These are phyloP conservation scores for Agapornis canus DNA, from an alignment of 2,797 vertebrate genomes.

Conservation along the genomic window DNA sequence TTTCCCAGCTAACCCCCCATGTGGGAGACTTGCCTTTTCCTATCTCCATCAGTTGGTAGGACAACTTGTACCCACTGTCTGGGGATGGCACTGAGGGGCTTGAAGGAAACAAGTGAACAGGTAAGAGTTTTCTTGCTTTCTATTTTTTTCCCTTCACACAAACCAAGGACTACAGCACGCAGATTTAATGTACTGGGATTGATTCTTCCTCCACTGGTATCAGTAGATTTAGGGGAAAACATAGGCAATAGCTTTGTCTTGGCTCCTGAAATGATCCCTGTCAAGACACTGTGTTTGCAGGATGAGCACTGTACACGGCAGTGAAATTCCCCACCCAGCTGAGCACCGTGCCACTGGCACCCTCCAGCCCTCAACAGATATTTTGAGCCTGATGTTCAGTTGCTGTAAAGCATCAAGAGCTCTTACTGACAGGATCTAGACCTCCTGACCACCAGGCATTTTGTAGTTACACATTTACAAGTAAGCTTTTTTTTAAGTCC, in stretches of 20 bases:
- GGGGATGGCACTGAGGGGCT: conserved; percentile 56
- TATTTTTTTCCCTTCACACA: neutral
- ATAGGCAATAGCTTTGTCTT: neutral
- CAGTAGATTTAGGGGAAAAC: neutral
- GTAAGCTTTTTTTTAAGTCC: neutral
- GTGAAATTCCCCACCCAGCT: neutral
- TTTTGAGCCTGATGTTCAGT: neutral
- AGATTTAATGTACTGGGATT: neutral
- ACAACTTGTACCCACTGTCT: conserved; percentile 68
- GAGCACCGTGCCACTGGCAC: neutral
- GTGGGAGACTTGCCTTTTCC: conserved; percentile 8
- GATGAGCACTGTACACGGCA: neutral
- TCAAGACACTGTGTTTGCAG: neutral
- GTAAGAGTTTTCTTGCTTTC: conserved; percentile 52
- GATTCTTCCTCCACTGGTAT: neutral
- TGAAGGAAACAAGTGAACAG: conserved; percentile 47
- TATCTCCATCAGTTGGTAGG: conserved; percentile 56
- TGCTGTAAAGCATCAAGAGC: neutral
- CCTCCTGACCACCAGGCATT: neutral
- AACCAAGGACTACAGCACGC: neutral
- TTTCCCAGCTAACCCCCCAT: neutral
- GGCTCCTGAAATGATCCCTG: neutral
- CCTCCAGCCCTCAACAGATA: neutral
- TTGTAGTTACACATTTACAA: neutral
- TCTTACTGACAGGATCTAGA: neutral